Percentiles rank a stretch among this genome's conserved stretches.
Conservation (phyloP, 2,113 vertebrate genomes). For the Nothocercus nigrocapillus region DNA sequence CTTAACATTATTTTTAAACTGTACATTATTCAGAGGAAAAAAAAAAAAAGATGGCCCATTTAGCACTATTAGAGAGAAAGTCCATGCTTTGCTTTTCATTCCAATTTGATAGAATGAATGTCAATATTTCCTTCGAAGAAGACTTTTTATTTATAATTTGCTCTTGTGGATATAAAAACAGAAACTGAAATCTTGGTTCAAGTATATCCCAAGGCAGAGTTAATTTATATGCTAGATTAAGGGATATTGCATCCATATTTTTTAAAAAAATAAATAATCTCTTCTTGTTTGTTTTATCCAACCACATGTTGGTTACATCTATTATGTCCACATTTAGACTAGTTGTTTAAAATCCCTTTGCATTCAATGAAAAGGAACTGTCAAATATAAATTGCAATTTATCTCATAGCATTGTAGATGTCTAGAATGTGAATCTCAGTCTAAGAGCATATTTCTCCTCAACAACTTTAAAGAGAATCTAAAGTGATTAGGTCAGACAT, state of each 20-base stretch:
- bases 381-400: neutral
- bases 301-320: neutral
- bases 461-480: neutral
- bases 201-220: neutral
- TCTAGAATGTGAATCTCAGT: neutral
- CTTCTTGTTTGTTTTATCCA: neutral
- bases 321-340: neutral
- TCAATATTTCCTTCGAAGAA: neutral
- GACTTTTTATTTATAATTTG: neutral
- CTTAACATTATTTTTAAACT: neutral
- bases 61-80: neutral
- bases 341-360: neutral
- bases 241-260: neutral
- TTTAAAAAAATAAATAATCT: neutral
- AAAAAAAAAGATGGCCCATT: neutral
- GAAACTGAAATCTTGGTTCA: neutral
- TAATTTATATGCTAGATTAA: neutral
- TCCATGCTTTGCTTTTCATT: neutral
- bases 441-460: neutral
- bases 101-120: neutral
- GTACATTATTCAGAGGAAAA: neutral
- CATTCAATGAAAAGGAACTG: fast-evolving
- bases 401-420: neutral
- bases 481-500: neutral
- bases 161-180: neutral